Evolutionary conservation across 2,113 vertebrate genomes (phyloP), one percentile per base, ranked within the genome.

Genomic region (Gallinago jamesoni): DNA sequence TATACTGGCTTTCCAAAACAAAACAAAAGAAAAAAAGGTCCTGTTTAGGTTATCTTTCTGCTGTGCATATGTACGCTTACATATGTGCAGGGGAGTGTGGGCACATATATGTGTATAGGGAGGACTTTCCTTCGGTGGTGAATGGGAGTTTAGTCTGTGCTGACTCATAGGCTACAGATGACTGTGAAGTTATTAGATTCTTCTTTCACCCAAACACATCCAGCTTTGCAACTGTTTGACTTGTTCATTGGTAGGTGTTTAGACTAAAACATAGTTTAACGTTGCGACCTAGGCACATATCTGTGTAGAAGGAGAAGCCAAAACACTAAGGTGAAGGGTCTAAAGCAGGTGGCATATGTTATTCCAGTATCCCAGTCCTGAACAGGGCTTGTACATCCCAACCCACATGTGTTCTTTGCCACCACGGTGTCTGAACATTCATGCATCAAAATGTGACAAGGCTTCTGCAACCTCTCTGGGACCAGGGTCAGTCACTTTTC

Each of bases 51-150:
- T 66, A 27, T 17, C 33, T 56, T 24, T 84, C 37, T 79, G 56
- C 74, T 72, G 24, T 64, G 33, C 11, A 2, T 39, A 24, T 28
- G 17, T 27, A 8, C 9, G 7, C 1, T 1, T 41, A 12, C 22
- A 10, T 27, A 7, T 15, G 19, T 4, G 37, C 12, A 5, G 4
- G 8, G 3, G 14, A 0, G 19, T 13, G 5, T 8, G 18, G 30
- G 27, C 24, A 31, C 13, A 21, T 30, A 2, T 17, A 33, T 37
- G 14, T 63, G 13, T 39, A 14, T 9, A 43, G 28, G 41, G 79
- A 16, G 90, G 45, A 10, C 14, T 86, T 92, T 48, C 25, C 53
- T 73, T 68, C 48, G 17, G 39, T n/a, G 28, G 7, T 6, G 19
- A 89, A 79, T 27, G 41, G 5, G 56, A 83, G 23, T 69, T 86